Base-by-base conservation (phyloP, 1,140 invertebrate genomes). In the Anthonomus grandis region DNA sequence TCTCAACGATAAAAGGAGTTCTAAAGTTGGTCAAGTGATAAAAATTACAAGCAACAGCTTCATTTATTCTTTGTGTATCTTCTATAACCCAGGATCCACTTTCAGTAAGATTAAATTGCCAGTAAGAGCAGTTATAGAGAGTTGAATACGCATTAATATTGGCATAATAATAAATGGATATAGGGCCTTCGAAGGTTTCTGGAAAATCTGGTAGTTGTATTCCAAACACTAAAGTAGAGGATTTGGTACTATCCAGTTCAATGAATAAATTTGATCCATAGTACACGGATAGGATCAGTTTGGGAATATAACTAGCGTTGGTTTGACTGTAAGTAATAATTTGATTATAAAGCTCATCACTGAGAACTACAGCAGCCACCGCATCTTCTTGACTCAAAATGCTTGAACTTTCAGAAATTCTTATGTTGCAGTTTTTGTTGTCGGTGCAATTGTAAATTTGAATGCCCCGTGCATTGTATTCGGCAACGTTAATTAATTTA, bases 71-170 rank as follows among this genome's bases (percentile, higher is more conserved):
- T 10, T 47, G 22, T 15, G 49, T 47, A 18, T 19, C 44, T 13
- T 59, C 49, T 1, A 36, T 21, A 13, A 13, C 9, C 57, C 57
- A 59, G 18, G 13, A 15, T 3, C 41, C 24, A 18, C 3, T 2
- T 13, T 8, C 9, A 2, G 23, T 5, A 1, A 37, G 10, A 23
- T 46, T 24, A 38, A 52, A 60, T 42, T 46, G 31, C 61, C 61
- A 63, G 19, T 56, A 59, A 2, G 61, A 63, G 25, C 60, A 62
- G 25, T 55, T 61, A n/a, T 38, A 39, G 0, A 36, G 13, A 10
- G 42, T 4, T 19, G 34, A 3, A 22, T 27, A 2, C 15, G 18
- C 15, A 21, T 47, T 17, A 5, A 17, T 6, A 15, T 42, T 24
- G 9, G 17, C 23, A 27, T 34, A 41, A 36, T 50, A 50, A 22